phyloP scores from a whole-genome alignment of 2,888 invertebrate genomes.

The Catocala fraxini region DNA sequence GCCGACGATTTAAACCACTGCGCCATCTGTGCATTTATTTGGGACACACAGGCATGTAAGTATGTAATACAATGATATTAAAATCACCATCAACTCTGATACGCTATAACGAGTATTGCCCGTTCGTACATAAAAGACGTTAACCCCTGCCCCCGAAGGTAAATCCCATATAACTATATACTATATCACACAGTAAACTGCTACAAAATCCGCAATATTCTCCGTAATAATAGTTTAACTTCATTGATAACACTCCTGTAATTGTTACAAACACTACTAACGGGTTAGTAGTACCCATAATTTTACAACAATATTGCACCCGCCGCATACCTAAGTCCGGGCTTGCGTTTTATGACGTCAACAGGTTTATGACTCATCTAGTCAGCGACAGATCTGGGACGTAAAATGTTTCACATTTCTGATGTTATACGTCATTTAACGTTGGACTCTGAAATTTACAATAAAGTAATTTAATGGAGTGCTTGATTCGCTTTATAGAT shows the following conservation, averaged over 20 bases:
- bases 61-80: no score
- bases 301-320: conserved; percentile 12
- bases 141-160: no score
- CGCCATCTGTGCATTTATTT: no score
- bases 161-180: not conserved
- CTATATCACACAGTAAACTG: not conserved
- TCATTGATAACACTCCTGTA: conserved; percentile 11
- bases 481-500: not conserved
- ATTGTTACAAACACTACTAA: conserved; percentile 10
- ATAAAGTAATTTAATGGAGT: conserved; percentile 1
- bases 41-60: no score
- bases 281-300: conserved; percentile 8
- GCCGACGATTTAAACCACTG: no score
- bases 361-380: conserved; percentile 50
- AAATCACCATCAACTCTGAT: no score
- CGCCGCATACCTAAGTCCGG: conserved; percentile 8
- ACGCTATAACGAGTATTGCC: no score
- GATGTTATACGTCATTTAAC: conserved; percentile 25
- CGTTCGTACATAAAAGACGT: no score
- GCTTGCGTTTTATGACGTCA: conserved; percentile 35
- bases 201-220: not conserved
- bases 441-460: conserved; percentile 12
- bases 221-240: conserved; percentile 9
- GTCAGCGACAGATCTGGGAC: conserved; percentile 37
- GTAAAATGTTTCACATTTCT: conserved; percentile 51